A percentile compares a stretch with the other conserved stretches of the same genome.
These are phyloP conservation scores for Salmo trutta DNA, from an alignment of 2,797 vertebrate genomes.

Conservation along the genomic window DNA sequence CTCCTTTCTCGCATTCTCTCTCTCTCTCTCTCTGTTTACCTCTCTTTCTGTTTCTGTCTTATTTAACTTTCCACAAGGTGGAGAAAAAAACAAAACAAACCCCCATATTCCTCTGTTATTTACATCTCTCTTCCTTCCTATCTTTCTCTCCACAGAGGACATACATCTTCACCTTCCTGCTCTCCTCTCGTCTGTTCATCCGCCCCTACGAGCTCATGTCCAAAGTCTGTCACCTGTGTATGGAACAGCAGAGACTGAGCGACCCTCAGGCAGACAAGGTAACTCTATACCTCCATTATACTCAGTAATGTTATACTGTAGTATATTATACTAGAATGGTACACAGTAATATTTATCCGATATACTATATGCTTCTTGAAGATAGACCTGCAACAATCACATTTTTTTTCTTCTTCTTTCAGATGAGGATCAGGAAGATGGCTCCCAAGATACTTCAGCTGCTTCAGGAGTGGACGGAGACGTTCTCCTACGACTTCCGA, in stretches of 20 bases:
- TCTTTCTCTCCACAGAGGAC: conserved; percentile 79
- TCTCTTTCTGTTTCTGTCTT: not conserved
- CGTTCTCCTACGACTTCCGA: conserved; percentile 92
- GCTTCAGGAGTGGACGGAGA: conserved; percentile 93
- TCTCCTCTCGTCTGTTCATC: conserved; percentile 92
- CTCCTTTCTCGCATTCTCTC: not conserved
- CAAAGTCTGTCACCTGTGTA: conserved; percentile 86
- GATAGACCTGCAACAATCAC: too few species aligned
- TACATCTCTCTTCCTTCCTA: not conserved
- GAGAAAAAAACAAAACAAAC: not conserved
- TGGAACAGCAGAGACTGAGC: conserved; percentile 82
- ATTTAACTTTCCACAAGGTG: not conserved
- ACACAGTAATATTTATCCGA: too few species aligned
- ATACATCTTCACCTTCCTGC: conserved; percentile 93
- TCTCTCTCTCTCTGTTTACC: too few species aligned
- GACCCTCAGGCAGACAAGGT: conserved; percentile 89
- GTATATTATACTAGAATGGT: too few species aligned
- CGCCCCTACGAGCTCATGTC: conserved; percentile 90
- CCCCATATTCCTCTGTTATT: not conserved
- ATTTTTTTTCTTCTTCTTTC: conserved; percentile 10
- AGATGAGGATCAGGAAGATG: conserved; percentile 84
- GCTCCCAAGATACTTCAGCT: conserved; percentile 91
- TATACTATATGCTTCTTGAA: too few species aligned
- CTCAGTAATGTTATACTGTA: too few species aligned
- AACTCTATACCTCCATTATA: conserved; percentile 11